Evolutionary conservation across 2,888 invertebrate species (phyloP).

Genomic region (Reticulitermes lucifugus): DNA sequence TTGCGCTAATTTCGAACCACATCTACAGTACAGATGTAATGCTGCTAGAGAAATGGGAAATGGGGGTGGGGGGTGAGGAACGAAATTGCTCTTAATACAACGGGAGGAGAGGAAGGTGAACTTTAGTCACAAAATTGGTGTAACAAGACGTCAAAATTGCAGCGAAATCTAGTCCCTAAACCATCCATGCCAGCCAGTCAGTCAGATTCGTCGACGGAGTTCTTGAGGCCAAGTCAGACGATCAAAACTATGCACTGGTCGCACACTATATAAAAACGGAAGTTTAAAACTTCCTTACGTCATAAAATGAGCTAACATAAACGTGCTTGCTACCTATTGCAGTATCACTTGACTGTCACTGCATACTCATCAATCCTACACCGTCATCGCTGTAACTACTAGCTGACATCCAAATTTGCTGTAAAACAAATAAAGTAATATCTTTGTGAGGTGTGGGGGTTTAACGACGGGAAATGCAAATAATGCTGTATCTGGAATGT

Average conservation of each 20-base stretch:
- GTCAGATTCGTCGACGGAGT: conserved; percentile 22
- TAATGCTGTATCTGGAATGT: too few species aligned
- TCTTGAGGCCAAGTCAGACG: not conserved
- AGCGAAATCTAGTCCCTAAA: conserved; percentile 25
- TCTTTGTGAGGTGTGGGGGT: too few species aligned
- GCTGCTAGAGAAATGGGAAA: not conserved
- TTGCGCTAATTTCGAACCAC: conserved; percentile 41
- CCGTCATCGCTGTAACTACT: too few species aligned
- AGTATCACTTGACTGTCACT: too few species aligned
- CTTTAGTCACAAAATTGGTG: conserved; percentile 40
- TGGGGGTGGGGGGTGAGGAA: not conserved
- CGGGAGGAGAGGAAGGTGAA: conserved; percentile 27
- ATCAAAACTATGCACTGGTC: not conserved
- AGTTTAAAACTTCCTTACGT: too few species aligned
- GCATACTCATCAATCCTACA: too few species aligned
- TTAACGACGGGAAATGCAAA: too few species aligned
- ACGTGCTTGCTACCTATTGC: too few species aligned
- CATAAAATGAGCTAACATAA: too few species aligned
- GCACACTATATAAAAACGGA: too few species aligned
- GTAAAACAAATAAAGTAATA: too few species aligned
- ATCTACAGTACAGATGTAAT: conserved; percentile 31
- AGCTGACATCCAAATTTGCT: too few species aligned
- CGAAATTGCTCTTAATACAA: conserved; percentile 43
- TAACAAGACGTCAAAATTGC: conserved; percentile 43
- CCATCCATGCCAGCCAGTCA: not conserved